Evolutionary conservation across 2,113 vertebrate genomes (phyloP).

Genomic region (Sinocyclocheilus rhinocerous): DNA sequence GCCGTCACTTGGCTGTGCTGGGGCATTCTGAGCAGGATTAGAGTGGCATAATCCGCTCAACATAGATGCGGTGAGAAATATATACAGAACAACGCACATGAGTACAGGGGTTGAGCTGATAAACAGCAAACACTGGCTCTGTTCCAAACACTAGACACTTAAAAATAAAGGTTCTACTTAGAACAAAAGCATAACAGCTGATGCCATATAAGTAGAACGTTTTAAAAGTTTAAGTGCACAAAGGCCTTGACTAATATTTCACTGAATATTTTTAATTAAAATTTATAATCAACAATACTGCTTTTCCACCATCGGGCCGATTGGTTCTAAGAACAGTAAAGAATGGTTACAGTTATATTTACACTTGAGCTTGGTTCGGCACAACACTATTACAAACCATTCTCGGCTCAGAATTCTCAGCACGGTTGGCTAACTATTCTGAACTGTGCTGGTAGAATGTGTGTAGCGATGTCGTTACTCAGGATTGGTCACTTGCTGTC

Average conservation of each 20-base stretch:
- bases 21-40: conserved; percentile 68
- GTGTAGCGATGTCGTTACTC: too few relatives aligned
- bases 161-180: neutral
- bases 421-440: too few relatives aligned
- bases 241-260: too few relatives aligned
- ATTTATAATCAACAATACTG: too few relatives aligned
- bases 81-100: conserved; percentile 48
- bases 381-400: too few relatives aligned
- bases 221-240: neutral
- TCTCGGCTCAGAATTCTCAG: too few relatives aligned
- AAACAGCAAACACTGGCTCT: conserved; percentile 53
- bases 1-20: conserved; percentile 44
- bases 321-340: too few relatives aligned
- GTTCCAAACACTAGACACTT: neutral
- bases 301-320: too few relatives aligned
- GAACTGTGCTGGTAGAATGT: too few relatives aligned
- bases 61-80: conserved; percentile 34
- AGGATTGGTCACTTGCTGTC: neutral
- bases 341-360: too few relatives aligned
- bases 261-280: too few relatives aligned
- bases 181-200: neutral
- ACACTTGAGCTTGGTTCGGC: too few relatives aligned
- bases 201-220: neutral
- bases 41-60: conserved; percentile 69
- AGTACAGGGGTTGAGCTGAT: conserved; percentile 61